phyloP scores from a whole-genome alignment of 2,113 vertebrate species.

The Rutilus rutilus region DNA sequence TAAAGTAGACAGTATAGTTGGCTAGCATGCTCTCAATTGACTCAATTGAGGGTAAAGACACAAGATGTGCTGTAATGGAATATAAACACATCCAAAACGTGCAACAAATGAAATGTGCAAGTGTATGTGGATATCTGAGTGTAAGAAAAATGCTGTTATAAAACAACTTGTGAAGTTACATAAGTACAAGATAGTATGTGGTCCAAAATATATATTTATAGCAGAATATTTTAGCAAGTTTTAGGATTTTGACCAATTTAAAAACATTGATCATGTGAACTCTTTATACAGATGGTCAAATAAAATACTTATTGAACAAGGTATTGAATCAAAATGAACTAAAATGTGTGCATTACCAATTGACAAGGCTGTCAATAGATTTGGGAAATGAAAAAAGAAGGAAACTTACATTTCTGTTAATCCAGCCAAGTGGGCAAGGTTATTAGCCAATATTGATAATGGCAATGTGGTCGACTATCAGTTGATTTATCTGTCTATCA shows the following conservation, averaged over 20 bases:
- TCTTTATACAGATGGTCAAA: neutral
- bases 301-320: neutral
- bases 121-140: no score
- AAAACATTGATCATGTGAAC: neutral
- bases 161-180: neutral
- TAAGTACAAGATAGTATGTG: neutral
- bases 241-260: neutral
- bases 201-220: neutral
- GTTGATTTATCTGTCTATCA: neutral
- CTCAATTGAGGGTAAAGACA: slow-evolving; percentile 48
- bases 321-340: neutral
- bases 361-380: neutral
- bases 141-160: neutral
- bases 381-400: neutral
- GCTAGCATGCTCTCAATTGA: slow-evolving; percentile 46
- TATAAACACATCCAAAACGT: neutral
- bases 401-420: neutral
- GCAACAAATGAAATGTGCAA: neutral
- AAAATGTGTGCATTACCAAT: neutral
- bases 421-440: neutral
- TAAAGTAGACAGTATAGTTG: slow-evolving; percentile 44
- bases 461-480: neutral
- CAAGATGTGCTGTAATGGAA: slow-evolving; percentile 44
- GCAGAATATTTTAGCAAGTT: neutral
- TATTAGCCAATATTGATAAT: neutral